Evolutionary conservation across 2,113 vertebrate genomes (phyloP).

Genomic region (Aspiorhynchus laticeps): DNA sequence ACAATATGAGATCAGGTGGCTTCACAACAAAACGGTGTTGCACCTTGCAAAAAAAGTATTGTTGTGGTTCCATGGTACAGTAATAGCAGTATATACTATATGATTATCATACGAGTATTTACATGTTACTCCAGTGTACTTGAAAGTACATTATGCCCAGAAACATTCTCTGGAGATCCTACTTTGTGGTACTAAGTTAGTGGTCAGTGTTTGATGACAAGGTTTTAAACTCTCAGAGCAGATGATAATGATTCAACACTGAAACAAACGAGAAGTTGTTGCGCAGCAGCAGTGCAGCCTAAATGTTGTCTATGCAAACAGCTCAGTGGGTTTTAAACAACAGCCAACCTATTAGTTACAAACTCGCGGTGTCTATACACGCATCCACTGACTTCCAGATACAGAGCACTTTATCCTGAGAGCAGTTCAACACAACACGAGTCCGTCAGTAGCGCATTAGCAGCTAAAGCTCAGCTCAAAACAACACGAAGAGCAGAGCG

Average conservation of each 20-base stretch:
- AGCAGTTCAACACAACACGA: background rate
- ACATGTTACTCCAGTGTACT: background rate
- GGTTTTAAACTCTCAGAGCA: background rate
- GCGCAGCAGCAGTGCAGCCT: background rate
- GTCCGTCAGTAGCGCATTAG: slow-evolving; percentile 30
- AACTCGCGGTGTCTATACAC: background rate
- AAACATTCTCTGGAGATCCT: background rate
- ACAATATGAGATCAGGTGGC: background rate
- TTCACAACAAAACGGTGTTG: background rate
- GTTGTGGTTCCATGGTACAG: background rate
- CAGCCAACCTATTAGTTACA: background rate
- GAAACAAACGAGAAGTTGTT: background rate
- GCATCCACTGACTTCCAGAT: background rate
- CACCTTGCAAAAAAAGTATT: background rate
- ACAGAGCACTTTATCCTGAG: background rate
- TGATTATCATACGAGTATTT: background rate
- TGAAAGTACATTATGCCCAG: background rate
- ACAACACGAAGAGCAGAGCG: slow-evolving; percentile 31
- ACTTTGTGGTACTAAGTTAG: background rate
- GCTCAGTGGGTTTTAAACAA: background rate
- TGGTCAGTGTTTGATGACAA: background rate
- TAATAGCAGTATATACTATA: no score
- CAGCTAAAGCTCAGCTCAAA: slow-evolving; percentile 46
- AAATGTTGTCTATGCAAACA: background rate
- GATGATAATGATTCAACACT: background rate